A percentile compares a stretch with the other conserved stretches of the same genome.
Evolutionary conservation across 2,113 vertebrate species (phyloP).

Genomic region (Murina feae): DNA sequence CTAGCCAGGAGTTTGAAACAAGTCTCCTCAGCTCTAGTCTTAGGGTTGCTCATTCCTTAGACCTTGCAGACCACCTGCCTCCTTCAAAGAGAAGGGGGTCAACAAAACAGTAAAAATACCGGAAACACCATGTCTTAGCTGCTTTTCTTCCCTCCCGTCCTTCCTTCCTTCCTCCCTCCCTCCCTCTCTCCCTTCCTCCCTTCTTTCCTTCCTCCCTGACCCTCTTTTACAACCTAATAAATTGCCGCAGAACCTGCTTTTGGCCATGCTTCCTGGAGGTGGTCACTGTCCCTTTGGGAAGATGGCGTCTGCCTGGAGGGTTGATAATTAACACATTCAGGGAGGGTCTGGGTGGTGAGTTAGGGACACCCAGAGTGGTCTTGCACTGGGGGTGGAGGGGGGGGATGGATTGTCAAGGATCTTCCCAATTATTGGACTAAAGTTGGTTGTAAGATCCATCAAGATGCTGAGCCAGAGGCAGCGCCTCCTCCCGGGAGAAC

Average conservation of each 20-base stretch:
- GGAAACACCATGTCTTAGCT: constrained; percentile 25
- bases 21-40: not conserved
- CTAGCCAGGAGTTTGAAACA: not conserved
- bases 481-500: not conserved
- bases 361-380: not conserved
- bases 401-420: not conserved
- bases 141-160: not conserved
- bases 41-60: not conserved
- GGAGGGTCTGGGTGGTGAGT: not conserved
- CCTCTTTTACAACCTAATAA: constrained; percentile 45
- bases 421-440: not conserved
- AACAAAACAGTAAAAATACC: constrained; percentile 38
- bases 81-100: constrained; percentile 38
- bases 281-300: constrained; percentile 31
- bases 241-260: constrained; percentile 23
- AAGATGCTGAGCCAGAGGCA: not conserved
- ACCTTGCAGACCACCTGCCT: constrained; percentile 1
- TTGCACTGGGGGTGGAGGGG: not conserved
- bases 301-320: not conserved
- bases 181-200: too few relatives aligned
- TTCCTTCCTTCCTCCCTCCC: not conserved
- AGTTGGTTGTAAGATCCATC: not conserved
- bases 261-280: constrained; percentile 50
- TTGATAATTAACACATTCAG: constrained; percentile 31
- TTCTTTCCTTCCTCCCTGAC: not conserved